phyloP scores from a whole-genome alignment of 2,888 invertebrate genomes.

The Nomada goodeniana region DNA sequence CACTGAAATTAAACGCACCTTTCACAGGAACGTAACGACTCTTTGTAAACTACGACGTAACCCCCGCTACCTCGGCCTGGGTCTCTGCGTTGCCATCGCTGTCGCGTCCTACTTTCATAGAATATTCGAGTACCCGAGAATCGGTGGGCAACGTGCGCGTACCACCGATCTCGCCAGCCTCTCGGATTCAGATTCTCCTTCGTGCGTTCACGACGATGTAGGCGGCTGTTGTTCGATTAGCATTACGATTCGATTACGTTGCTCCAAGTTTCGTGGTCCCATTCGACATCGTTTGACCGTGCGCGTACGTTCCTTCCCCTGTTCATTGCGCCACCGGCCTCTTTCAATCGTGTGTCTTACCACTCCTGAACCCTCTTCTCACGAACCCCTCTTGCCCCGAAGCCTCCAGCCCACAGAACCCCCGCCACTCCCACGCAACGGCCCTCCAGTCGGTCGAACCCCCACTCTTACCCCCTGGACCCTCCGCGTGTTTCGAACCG shows the following conservation, averaged over 20 bases:
- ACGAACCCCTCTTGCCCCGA: background rate
- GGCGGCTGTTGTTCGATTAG: too few species aligned
- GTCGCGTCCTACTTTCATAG: constrained; percentile 72
- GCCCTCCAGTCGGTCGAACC: background rate
- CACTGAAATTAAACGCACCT: constrained; percentile 83
- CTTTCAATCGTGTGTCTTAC: constrained; percentile 29
- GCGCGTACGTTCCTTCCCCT: constrained; percentile 32
- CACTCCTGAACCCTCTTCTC: constrained; percentile 2
- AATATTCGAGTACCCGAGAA: constrained; percentile 67
- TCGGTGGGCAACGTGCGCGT: constrained; percentile 31
- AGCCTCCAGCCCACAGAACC: too few species aligned
- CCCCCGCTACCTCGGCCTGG: constrained; percentile 56
- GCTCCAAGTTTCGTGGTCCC: background rate
- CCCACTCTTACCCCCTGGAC: constrained; percentile 6
- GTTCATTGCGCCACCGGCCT: constrained; percentile 26
- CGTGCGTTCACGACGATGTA: too few species aligned
- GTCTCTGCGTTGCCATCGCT: constrained; percentile 55
- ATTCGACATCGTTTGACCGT: constrained; percentile 22
- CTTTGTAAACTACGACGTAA: constrained; percentile 55
- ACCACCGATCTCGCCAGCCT: background rate
- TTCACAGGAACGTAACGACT: constrained; percentile 81
- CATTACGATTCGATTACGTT: background rate
- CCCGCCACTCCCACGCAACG: too few species aligned
- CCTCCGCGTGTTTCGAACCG: constrained; percentile 23
- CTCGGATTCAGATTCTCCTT: too few species aligned